Evolutionary conservation across 1,140 invertebrate species (phyloP).

Genomic region (Cydia fagiglandana): DNA sequence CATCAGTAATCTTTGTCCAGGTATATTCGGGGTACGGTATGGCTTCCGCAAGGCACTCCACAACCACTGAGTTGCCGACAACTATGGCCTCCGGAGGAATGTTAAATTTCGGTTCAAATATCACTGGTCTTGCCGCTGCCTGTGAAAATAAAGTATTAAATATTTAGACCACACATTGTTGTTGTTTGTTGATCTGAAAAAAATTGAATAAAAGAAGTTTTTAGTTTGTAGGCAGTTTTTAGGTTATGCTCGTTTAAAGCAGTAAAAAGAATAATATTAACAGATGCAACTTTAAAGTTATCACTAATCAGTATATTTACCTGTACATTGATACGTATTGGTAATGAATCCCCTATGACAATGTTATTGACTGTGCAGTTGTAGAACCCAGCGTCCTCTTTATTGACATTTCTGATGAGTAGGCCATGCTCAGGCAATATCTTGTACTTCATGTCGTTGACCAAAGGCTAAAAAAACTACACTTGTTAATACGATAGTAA

Average conservation of each 20-base stretch:
- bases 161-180: not conserved
- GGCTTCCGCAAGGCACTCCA: constrained; percentile 58
- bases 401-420: constrained; percentile 52
- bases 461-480: not conserved
- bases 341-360: not conserved
- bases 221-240: no score
- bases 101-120: constrained; percentile 46
- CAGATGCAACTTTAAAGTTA: no score
- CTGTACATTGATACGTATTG: not conserved
- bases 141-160: constrained; percentile 33
- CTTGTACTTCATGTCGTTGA: constrained; percentile 50
- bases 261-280: no score
- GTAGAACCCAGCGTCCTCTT: constrained; percentile 58
- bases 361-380: constrained; percentile 52
- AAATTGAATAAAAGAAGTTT: no score
- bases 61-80: constrained; percentile 43
- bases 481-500: no score
- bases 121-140: constrained; percentile 54
- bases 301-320: constrained; percentile 2
- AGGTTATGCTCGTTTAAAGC: no score
- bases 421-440: constrained; percentile 48
- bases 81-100: constrained; percentile 43
- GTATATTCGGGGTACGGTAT: constrained; percentile 53
- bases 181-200: no score
- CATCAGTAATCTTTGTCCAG: constrained; percentile 52